phyloP scores from a whole-genome alignment of 2,888 invertebrate species.

The Pseudococcus jackbeardsleyi region DNA sequence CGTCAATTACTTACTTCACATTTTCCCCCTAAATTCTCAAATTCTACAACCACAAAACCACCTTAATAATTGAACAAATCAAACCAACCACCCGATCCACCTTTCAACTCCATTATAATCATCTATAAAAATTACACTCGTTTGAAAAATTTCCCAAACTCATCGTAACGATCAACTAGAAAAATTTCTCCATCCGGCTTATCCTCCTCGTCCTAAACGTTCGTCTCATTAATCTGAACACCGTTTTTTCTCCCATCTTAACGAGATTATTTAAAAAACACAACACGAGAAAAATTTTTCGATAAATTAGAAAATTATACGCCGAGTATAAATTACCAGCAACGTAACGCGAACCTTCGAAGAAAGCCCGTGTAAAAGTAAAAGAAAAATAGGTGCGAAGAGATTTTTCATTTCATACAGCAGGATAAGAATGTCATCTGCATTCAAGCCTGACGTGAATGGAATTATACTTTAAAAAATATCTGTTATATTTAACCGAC shows the following conservation, averaged over 20 bases:
- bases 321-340: constrained; percentile 65
- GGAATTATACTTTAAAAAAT: constrained; percentile 41
- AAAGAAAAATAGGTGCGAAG: constrained; percentile 66
- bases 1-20: too few species aligned
- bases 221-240: constrained; percentile 7
- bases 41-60: too few species aligned
- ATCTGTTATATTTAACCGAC: constrained; percentile 33
- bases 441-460: constrained; percentile 48
- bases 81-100: too few species aligned
- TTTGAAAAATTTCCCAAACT: too few species aligned
- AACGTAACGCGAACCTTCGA: constrained; percentile 67
- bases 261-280: background rate
- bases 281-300: constrained; percentile 67
- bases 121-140: too few species aligned
- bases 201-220: background rate
- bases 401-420: constrained; percentile 64
- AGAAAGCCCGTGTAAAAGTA: constrained; percentile 67
- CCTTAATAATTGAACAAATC: too few species aligned
- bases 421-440: constrained; percentile 55
- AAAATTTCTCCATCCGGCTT: background rate
- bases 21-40: too few species aligned
- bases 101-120: too few species aligned
- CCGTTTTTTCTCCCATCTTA: background rate
- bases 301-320: constrained; percentile 68
- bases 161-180: background rate